Base-by-base conservation (phyloP, 2,888 invertebrate species). In the Phaonia tiefii region DNA sequence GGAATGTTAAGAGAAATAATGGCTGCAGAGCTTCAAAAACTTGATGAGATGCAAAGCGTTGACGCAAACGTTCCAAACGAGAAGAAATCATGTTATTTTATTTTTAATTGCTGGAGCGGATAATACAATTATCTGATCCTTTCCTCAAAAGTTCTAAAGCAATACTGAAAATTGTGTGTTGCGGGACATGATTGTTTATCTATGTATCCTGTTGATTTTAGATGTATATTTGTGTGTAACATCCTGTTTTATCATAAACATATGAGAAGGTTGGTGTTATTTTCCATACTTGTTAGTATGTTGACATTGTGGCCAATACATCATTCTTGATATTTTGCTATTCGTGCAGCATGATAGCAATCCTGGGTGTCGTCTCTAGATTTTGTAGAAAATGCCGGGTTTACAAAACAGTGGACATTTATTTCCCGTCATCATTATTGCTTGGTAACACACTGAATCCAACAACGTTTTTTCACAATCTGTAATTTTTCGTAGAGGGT, bases 21-120 rank as follows among this genome's bases (percentile, higher is more conserved):
- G 90, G 90, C 65, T 86, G 86, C 42, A 90, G 78, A 11, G 90
- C 87, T 73, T 90, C 89, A 79, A 87, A 89, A n/a, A 89, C 89
- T 83, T 89, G 89, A 75, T 86, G 84, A 13, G 89, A 88, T 75
- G 89, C 86, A 22, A 89, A 88, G 77, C 87, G 87, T 83, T 88
- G 86, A 20, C 89, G 89, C 77, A 87, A 86, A 31, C 86, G 85
- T 22, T 75, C 84, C 42, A 88, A 54, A 26, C 84, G 80, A 10
- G 82, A 74, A 81, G 81, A 60, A 58, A 71, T 65, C 75, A 74
- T 75, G 22, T 26, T 65, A n/a, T n/a, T 51, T 7, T 44, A 17
- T 54, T 22, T 13, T 17, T 13, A 10, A 42, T 11, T 51, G 20
- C 26, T 22, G 31, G 13, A 15, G 7, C 20, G 46, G 17, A 17